A percentile compares a stretch with the other conserved stretches of the same genome.
Evolutionary conservation across 2,888 invertebrate genomes (phyloP).

Genomic region (Meta bourneti): DNA sequence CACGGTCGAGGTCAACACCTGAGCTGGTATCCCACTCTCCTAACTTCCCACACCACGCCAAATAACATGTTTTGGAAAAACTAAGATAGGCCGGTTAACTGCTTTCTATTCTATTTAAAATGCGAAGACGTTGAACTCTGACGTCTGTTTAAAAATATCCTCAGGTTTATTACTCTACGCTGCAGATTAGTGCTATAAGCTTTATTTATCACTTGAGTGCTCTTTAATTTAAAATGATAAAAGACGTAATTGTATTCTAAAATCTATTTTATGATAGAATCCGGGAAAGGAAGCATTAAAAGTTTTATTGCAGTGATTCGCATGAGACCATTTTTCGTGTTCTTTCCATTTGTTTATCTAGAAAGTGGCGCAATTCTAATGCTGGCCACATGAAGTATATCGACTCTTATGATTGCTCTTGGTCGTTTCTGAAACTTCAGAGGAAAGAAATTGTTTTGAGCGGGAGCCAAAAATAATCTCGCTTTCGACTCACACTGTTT

Average conservation of each 20-base stretch:
- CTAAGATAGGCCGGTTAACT: no score
- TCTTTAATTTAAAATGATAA: conserved; percentile 1
- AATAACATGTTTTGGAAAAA: no score
- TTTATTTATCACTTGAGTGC: background rate
- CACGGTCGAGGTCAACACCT: no score
- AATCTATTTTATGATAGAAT: conserved; percentile 20
- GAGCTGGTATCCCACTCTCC: no score
- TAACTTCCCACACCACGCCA: no score
- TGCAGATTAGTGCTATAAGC: conserved; percentile 1
- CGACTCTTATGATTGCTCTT: conserved; percentile 32
- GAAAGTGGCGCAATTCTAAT: conserved; percentile 4
- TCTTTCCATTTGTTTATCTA: conserved; percentile 18
- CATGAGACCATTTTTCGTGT: background rate
- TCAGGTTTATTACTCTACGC: background rate
- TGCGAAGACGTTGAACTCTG: no score
- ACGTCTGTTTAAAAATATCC: background rate
- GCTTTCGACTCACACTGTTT: conserved; percentile 19
- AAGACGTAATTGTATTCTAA: conserved; percentile 13
- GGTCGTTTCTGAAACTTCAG: background rate
- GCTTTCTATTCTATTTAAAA: no score
- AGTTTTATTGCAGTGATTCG: conserved; percentile 14
- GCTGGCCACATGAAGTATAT: background rate
- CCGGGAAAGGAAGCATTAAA: background rate
- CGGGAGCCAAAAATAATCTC: conserved; percentile 39
- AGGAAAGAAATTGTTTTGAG: conserved; percentile 26